A percentile compares a stretch with the other conserved stretches of the same genome.
These are phyloP conservation scores for Simalia tracyae DNA, from an alignment of 2,797 vertebrate genomes.

Conservation along the genomic window DNA sequence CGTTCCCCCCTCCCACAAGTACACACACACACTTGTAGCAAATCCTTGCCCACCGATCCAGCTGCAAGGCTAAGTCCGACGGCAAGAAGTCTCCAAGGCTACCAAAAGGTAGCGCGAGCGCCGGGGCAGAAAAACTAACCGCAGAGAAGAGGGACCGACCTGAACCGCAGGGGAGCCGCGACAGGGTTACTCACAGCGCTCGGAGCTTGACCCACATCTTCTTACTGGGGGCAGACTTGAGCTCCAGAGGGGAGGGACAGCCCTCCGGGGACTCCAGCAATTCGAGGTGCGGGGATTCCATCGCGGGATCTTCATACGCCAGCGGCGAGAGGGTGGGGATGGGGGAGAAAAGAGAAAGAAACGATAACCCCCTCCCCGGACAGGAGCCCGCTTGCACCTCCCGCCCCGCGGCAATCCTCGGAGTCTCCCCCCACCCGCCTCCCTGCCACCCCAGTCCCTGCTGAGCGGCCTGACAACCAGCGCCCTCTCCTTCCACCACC, in stretches of 20 bases:
- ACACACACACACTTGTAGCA: not conserved
- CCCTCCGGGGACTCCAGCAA: slow-evolving; percentile 63
- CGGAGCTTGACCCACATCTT: slow-evolving; percentile 78
- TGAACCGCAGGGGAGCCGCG: fast-evolving
- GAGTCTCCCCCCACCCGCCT: too few species aligned
- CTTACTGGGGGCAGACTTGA: slow-evolving; percentile 73
- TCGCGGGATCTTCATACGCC: not conserved
- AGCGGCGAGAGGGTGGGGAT: not conserved
- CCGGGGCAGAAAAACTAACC: not conserved
- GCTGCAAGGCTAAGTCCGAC: not conserved
- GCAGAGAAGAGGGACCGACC: too few species aligned
- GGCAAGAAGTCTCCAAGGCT: not conserved
- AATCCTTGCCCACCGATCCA: not conserved
- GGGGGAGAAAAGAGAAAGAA: not conserved
- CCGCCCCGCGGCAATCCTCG: not conserved
- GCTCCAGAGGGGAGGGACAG: slow-evolving; percentile 72
- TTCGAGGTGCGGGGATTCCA: slow-evolving; percentile 21
- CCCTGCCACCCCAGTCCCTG: not conserved
- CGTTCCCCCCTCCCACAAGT: not conserved
- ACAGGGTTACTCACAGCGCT: slow-evolving; percentile 70
- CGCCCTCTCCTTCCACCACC: too few species aligned
- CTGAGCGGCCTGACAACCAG: not conserved
- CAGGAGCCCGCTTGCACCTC: not conserved
- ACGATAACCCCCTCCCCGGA: not conserved
- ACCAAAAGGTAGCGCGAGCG: not conserved